A percentile compares a stretch with the other conserved stretches of the same genome.
These are phyloP conservation scores for Epirrhoe alternata DNA, from an alignment of 2,888 invertebrate species.

Conservation along the genomic window DNA sequence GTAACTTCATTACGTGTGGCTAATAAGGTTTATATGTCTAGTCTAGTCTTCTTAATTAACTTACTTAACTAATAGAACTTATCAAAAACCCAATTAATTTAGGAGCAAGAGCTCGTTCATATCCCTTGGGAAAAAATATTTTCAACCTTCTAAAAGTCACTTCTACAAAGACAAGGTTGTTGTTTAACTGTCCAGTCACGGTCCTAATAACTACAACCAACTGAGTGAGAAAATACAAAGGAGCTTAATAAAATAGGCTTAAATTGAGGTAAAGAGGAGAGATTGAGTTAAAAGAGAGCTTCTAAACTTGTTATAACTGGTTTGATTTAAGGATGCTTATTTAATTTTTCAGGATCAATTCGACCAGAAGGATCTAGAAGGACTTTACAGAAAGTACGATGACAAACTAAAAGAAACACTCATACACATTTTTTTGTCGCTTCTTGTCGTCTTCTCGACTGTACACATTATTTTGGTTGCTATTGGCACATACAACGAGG, in stretches of 20 bases:
- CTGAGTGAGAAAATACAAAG: no score
- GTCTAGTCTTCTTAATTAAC: slow-evolving; percentile 9
- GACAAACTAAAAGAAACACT: slow-evolving; percentile 91
- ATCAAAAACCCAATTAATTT: slow-evolving; percentile 18
- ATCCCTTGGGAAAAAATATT: slow-evolving; percentile 27
- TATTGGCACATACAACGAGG: slow-evolving; percentile 73
- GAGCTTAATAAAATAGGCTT: no score
- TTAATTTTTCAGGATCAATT: slow-evolving; percentile 89
- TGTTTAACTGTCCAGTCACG: slow-evolving; percentile 1
- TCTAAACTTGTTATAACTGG: no score
- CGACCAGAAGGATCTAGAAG: slow-evolving; percentile 89
- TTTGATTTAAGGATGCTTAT: not conserved
- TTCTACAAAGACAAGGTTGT: slow-evolving; percentile 16
- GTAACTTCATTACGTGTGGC: not conserved
- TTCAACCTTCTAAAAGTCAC: slow-evolving; percentile 23
- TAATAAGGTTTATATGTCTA: slow-evolving; percentile 1
- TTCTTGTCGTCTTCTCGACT: slow-evolving; percentile 87
- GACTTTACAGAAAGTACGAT: slow-evolving; percentile 90
- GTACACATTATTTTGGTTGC: slow-evolving; percentile 86
- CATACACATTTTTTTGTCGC: slow-evolving; percentile 89
- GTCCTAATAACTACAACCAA: not conserved
- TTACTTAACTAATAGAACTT: slow-evolving; percentile 4
- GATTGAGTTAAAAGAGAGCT: no score
- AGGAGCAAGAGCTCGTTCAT: slow-evolving; percentile 20
- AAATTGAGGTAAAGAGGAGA: no score